Evolutionary conservation across 2,888 invertebrate genomes (phyloP), one percentile per base, ranked within the genome.

Genomic region (Dynastes tityus): DNA sequence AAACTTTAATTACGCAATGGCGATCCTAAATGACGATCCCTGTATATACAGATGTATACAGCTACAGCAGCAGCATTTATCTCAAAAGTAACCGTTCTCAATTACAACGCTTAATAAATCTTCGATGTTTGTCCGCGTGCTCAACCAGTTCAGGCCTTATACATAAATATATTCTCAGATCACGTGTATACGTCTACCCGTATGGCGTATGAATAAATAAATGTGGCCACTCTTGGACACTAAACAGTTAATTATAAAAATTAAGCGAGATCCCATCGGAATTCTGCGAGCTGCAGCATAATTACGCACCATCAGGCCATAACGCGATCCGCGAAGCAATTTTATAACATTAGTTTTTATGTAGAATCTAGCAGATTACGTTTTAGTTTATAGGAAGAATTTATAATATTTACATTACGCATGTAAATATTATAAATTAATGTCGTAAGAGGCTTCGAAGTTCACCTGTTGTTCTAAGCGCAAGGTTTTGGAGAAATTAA

Each of bases 101-200:
- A 71, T 71, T 71, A 71, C 58, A 37, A 55, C 37, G 55, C 55
- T 58, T 71, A 71, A 71, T 71, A 71, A 71, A 71, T 71, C 71
- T 71, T 58, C 37, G 16, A 71, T 71, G 58, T 55, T 71, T 67
- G 65, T 67, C 65, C 45, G 40, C 65, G 65, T 67, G 45, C 65
- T 40, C 45, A 22, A 67, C 65, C 45, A 67, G 51, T 27, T 53
- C 53, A 29, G 16, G 32, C 16, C 55, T 13, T 32, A 16, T 49
- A 49, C 22, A 22, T 37, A 37, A 37, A 37, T 16, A 71, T 70
- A 29, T 53, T 49, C 51, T 27, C 49, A 13, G n/a, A 3, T n/a
- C 71, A 29, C 16, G 53, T 58, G 53, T 32, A 13, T 32, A 40
- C 2, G 32, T 71, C 4, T 16, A n/a, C 40, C 32, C 32, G 37